phyloP scores from a whole-genome alignment of 2,797 vertebrate species.

The Austrolebias charrua region DNA sequence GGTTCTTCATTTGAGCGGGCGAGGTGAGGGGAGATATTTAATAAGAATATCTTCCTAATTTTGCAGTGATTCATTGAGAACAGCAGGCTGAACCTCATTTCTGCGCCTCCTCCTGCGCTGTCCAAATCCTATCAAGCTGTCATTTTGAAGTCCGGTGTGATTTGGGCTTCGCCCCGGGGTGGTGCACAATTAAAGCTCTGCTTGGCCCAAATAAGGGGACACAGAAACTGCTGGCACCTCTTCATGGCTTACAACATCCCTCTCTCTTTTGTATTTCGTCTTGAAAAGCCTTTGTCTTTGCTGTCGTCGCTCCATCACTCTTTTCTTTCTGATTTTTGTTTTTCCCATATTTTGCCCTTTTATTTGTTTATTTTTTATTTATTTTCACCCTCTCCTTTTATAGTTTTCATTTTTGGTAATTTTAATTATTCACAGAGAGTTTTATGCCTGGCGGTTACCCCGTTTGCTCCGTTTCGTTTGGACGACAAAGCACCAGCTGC shows the following conservation, averaged over 20 bases:
- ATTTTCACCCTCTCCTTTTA: background rate
- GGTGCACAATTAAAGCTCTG: slow-evolving; percentile 83
- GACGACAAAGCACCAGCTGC: slow-evolving; percentile 60
- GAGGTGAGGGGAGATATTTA: slow-evolving; percentile 38
- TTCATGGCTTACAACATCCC: slow-evolving; percentile 95
- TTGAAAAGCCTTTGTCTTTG: slow-evolving; percentile 39
- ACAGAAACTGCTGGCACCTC: slow-evolving; percentile 86
- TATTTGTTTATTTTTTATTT: too few relatives aligned
- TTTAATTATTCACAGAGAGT: slow-evolving; percentile 74
- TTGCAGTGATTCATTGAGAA: slow-evolving; percentile 51
- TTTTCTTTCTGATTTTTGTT: slow-evolving; percentile 3
- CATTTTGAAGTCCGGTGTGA: slow-evolving; percentile 72
- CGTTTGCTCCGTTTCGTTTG: slow-evolving; percentile 66
- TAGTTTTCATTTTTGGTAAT: slow-evolving; percentile 67
- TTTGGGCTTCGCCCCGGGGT: slow-evolving; percentile 72
- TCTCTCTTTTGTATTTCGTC: slow-evolving; percentile 10
- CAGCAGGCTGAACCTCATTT: slow-evolving; percentile 50
- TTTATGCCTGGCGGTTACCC: slow-evolving; percentile 60
- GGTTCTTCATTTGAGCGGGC: slow-evolving; percentile 31
- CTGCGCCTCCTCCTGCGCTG: slow-evolving; percentile 18
- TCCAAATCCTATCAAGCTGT: slow-evolving; percentile 76
- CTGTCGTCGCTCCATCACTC: slow-evolving; percentile 27
- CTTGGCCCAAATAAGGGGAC: slow-evolving; percentile 84
- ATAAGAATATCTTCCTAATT: slow-evolving; percentile 44
- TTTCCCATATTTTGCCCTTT: slow-evolving; percentile 20